Evolutionary conservation across 2,888 invertebrate genomes (phyloP), one percentile per base, ranked within the genome.

Genomic region (Galeopsomyia nigrocyanea): DNA sequence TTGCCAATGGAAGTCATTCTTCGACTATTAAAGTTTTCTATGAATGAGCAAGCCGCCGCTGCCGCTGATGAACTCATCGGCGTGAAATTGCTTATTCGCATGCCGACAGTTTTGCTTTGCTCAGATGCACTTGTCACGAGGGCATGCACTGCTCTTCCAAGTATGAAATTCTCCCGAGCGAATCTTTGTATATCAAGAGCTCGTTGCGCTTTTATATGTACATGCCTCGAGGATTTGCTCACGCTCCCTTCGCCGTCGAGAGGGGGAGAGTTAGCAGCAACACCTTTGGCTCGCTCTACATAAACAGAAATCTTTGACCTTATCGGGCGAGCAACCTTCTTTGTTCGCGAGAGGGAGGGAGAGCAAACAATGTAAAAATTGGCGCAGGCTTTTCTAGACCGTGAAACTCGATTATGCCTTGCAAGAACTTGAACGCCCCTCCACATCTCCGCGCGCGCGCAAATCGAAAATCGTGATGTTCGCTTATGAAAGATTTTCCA

Each of bases 361-460:
- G 56, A 50, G 56, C 56, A 62, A 66, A 50, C 57, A 67, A 16
- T 16, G 50, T 65, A 56, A 49, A 71, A 71, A 49, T 5, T 19
- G 13, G 21, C 49, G 13, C 31, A 0, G 9, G n/a, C 21, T 66
- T 74, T 71, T 74, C 51, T 74, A 64, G 74, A 71, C 63, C 74
- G 68, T 64, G 63, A 71, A 71, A 74, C 60, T 74, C 68, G 68
- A 68, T 71, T 68, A 68, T 60, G 71, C 61, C 31, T 55, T 47
- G 39, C 61, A 56, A 64, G 68, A 26, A 65, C 39, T 10, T 31
- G 58, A 73, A 68, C 47, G 62, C 62, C 19, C 22, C 21, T 5
- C 3, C 6, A 3, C 3, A n/a, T 7, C 53, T 10, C 53, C 53
- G 56, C 22, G 22, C 14, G 6, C 22, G 14, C 22, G 58, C 58